A percentile compares a stretch with the other conserved stretches of the same genome.
phyloP scores from a whole-genome alignment of 2,888 invertebrate species.

The Geotrupes spiniger region DNA sequence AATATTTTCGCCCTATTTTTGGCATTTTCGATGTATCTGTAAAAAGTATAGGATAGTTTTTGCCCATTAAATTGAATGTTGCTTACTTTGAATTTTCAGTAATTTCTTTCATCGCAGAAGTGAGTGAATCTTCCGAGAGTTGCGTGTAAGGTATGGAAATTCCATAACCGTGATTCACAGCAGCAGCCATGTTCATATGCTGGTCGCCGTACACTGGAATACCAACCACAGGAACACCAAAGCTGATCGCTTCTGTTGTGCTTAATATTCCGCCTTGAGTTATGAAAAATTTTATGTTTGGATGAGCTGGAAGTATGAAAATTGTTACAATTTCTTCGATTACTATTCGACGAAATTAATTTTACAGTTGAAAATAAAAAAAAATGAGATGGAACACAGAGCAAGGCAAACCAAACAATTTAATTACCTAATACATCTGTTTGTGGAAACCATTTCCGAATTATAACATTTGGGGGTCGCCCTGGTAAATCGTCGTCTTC shows the following conservation, averaged over 20 bases:
- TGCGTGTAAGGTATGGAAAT: conserved; percentile 22
- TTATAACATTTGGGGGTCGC: conserved; percentile 48
- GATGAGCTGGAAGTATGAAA: conserved; percentile 25
- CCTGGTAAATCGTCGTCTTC: too few relatives aligned
- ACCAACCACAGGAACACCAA: conserved; percentile 28
- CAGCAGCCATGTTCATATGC: conserved; percentile 21
- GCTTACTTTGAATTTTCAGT: conserved; percentile 24
- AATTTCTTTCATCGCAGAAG: conserved; percentile 21
- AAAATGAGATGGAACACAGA: too few relatives aligned
- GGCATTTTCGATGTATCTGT: conserved; percentile 26
- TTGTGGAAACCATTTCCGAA: conserved; percentile 50
- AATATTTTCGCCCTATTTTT: conserved; percentile 33
- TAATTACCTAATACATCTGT: conserved; percentile 34
- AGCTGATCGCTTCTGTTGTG: conserved; percentile 28
- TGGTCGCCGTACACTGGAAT: conserved; percentile 31
- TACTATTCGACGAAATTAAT: too few relatives aligned
- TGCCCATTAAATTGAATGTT: background rate
- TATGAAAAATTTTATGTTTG: conserved; percentile 31
- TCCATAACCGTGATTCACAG: conserved; percentile 24
- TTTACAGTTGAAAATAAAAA: too few relatives aligned
- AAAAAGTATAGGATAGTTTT: background rate
- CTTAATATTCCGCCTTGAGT: conserved; percentile 32
- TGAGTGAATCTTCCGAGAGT: conserved; percentile 24
- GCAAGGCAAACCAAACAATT: too few relatives aligned
- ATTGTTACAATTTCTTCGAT: conserved; percentile 27